A percentile compares a stretch with the other conserved stretches of the same genome.
These are phyloP conservation scores for Tenthredo amoena DNA, from an alignment of 2,888 invertebrate species.

Conservation along the genomic window DNA sequence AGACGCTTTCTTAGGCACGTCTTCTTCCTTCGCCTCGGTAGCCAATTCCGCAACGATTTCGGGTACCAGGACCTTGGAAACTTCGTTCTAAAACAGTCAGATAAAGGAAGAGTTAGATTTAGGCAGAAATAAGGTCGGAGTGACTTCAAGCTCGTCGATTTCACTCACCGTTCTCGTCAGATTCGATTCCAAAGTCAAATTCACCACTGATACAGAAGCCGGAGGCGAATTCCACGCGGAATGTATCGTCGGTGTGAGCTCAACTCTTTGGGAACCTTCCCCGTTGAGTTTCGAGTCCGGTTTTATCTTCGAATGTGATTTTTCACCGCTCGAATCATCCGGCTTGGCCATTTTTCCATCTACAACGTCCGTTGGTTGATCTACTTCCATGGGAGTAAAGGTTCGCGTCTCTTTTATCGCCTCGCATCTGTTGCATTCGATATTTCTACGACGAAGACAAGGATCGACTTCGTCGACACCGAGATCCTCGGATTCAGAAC, in stretches of 20 bases:
- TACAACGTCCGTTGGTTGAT: background rate
- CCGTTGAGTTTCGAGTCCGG: background rate
- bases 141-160: background rate
- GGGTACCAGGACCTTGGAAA: constrained; percentile 9
- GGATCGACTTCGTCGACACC: constrained; percentile 17
- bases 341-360: background rate
- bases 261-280: background rate
- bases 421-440: background rate
- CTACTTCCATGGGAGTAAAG: constrained; percentile 31
- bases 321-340: constrained; percentile 38
- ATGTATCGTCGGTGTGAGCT: background rate
- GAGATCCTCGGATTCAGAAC: background rate
- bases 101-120: background rate
- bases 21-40: constrained; percentile 62
- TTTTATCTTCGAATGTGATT: background rate
- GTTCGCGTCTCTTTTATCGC: background rate
- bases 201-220: constrained; percentile 10
- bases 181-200: background rate
- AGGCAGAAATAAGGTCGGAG: background rate
- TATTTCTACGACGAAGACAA: background rate
- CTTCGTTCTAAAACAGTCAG: constrained; percentile 29
- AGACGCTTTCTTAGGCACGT: constrained; percentile 21
- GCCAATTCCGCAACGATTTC: constrained; percentile 57
- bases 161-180: background rate
- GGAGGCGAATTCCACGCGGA: background rate